These are phyloP conservation scores for Geococcyx californianus DNA, from an alignment of 2,113 vertebrate genomes.

Conservation along the genomic window DNA sequence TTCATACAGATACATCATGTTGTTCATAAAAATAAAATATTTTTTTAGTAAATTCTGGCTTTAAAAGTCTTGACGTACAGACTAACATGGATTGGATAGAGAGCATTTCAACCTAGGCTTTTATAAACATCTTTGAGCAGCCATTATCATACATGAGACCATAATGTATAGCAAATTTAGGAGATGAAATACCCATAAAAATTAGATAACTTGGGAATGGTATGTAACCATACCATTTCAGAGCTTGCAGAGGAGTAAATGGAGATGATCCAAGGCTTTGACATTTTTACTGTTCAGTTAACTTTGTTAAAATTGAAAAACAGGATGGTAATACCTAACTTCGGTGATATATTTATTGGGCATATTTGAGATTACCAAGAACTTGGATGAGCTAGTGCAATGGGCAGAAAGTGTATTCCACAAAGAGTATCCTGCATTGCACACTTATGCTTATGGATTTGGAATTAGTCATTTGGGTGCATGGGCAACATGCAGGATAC, in stretches of 20 bases:
- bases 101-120: not conserved
- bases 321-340: not conserved
- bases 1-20: not conserved
- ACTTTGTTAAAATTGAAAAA: not conserved
- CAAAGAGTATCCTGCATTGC: not conserved
- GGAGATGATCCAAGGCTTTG: constrained; percentile 27
- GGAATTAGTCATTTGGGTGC: not conserved
- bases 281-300: constrained; percentile 28
- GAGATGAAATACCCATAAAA: not conserved
- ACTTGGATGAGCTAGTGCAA: not conserved
- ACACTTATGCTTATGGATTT: not conserved
- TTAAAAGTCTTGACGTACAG: not conserved
- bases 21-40: not conserved
- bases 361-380: not conserved
- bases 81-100: not conserved
- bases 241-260: constrained; percentile 25
- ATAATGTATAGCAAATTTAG: not conserved
- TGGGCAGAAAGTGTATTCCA: not conserved
- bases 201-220: not conserved
- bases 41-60: not conserved
- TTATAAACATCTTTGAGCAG: not conserved
- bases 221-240: not conserved
- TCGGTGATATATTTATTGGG: not conserved
- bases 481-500: not conserved
- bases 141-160: not conserved